Percentiles rank a stretch among this genome's conserved stretches.
phyloP scores from a whole-genome alignment of 1,140 invertebrate species.

The Leptopilina boulardi region DNA sequence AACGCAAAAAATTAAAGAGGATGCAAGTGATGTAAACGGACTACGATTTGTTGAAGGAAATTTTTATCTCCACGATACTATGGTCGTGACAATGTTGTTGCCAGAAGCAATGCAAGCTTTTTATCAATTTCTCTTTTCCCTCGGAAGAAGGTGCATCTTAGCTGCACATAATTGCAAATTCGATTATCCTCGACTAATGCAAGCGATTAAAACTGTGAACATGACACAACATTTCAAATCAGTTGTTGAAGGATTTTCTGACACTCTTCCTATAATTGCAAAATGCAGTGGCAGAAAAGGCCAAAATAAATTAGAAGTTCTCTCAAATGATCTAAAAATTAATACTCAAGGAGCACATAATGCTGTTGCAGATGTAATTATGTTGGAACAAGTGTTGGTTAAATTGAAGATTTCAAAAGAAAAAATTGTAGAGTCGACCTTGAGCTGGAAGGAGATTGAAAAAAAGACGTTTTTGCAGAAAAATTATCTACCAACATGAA shows the following conservation, averaged over 20 bases:
- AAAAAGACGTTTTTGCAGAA: neutral
- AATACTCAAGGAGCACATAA: constrained; percentile 41
- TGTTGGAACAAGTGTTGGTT: constrained; percentile 34
- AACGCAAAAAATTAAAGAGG: constrained; percentile 34
- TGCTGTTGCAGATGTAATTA: constrained; percentile 39
- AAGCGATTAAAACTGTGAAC: constrained; percentile 16
- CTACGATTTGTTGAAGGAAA: constrained; percentile 36
- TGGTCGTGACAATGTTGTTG: constrained; percentile 34
- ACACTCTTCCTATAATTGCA: constrained; percentile 37
- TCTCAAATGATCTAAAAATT: constrained; percentile 39
- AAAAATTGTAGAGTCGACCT: neutral
- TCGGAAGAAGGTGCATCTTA: constrained; percentile 36
- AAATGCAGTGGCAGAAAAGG: constrained; percentile 35
- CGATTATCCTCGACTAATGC: constrained; percentile 27
- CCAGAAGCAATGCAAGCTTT: constrained; percentile 32
- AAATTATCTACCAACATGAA: neutral
- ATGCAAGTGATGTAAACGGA: constrained; percentile 37
- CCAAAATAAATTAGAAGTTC: constrained; percentile 33
- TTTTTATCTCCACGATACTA: constrained; percentile 35
- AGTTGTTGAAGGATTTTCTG: constrained; percentile 40
- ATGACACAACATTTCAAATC: constrained; percentile 36
- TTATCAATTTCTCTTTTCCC: constrained; percentile 25
- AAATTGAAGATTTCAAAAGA: constrained; percentile 6
- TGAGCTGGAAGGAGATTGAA: neutral
- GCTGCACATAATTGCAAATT: constrained; percentile 38